Evolutionary conservation across 2,888 invertebrate species (phyloP), one percentile per base, ranked within the genome.

Genomic region (Muscina levida): DNA sequence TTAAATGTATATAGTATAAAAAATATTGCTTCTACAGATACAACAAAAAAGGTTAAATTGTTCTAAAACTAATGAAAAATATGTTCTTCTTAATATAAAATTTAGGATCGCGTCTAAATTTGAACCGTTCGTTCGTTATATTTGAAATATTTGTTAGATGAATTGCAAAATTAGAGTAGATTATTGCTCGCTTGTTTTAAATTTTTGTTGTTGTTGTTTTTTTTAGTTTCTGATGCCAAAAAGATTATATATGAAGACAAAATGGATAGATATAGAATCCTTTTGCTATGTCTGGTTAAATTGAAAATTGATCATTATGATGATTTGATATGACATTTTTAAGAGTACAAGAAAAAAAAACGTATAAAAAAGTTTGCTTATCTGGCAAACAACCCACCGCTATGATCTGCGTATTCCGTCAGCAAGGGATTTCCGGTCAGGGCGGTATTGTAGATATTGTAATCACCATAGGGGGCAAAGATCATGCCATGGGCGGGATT

Each of bases 381-480:
- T 93, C 95, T 94, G 92, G 95, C 95, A 93, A 95, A 95, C 92
- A 95, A 95, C 97, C 97, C 97, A 97, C 97, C 97, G 94, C 96
- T 95, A 94, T 97, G 96, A 93, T 97, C 97, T 89, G 97, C 94
- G 93, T 96, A 96, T 91, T 96, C 95, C 84, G 95, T 94, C 90
- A 96, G 94, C 86, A 96, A 93, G 84, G 96, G 96, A 87, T 95
- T 95, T 86, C 94, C 94, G 79, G 92, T 92, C 56, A 82, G 77
- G 87, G 97, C 92, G 80, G 97, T 96, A 17, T 97, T 96, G 92
- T 97, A 97, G 92, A 97, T 96, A 90, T 95, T 95, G 91, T 97
- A 97, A 90, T 97, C 97, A 73, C 94, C 94, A 90, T 97, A 97
- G 51, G 95, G 95, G 88, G 93, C 88, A 92, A 97, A 97, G 91